These are phyloP conservation scores for Rhimphoctona megacephalus DNA, from an alignment of 2,888 invertebrate genomes.

Conservation along the genomic window DNA sequence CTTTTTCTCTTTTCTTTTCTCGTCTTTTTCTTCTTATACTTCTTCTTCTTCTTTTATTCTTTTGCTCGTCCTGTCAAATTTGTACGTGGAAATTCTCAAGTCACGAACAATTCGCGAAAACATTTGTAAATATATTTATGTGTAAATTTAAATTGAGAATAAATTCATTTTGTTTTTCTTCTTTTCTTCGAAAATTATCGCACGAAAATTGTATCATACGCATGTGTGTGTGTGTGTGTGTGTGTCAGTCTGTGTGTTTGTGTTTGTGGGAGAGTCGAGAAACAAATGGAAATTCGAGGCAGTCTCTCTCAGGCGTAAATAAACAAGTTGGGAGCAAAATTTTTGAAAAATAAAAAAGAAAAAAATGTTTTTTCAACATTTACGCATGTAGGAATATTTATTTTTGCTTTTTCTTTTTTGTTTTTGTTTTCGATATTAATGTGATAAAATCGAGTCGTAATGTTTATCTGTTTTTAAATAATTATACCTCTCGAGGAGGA, in stretches of 20 bases:
- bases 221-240: neutral
- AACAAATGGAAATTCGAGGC: constrained; percentile 4
- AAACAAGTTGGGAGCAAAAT: constrained; percentile 2
- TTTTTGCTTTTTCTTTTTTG: neutral
- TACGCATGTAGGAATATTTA: neutral
- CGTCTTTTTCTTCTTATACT: constrained; percentile 26
- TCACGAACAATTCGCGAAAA: constrained; percentile 1
- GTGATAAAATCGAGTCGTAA: neutral
- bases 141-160: neutral
- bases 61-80: constrained; percentile 7
- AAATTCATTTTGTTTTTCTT: constrained; percentile 27
- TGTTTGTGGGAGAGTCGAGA: neutral
- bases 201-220: neutral
- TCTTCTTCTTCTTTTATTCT: constrained; percentile 11
- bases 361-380: neutral
- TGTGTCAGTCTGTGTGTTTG: neutral
- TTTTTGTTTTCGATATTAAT: neutral
- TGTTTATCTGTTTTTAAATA: neutral
- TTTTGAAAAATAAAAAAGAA: neutral
- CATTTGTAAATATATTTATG: constrained; percentile 53
- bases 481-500: neutral
- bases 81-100: neutral
- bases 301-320: neutral
- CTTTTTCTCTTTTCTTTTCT: neutral
- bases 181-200: neutral